Percentiles rank a stretch among this genome's conserved stretches.
Evolutionary conservation across 2,888 invertebrate genomes (phyloP).

Genomic region (Lasioglossum vierecki): DNA sequence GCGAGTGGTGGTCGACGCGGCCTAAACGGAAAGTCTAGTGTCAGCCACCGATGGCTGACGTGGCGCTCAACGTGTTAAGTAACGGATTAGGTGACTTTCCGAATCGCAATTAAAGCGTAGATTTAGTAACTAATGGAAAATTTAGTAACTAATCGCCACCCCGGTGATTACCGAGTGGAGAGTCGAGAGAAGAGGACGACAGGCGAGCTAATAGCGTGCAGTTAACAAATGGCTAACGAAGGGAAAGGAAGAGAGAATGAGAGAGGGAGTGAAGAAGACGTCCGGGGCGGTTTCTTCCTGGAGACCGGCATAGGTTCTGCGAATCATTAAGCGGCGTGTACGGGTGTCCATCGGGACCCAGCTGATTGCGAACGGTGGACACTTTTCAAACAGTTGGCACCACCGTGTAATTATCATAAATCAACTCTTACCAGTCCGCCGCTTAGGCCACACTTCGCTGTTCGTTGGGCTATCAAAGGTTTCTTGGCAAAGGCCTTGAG

Average conservation of each 20-base stretch:
- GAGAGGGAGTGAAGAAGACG: slow-evolving; percentile 24
- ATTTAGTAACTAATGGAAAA: neutral
- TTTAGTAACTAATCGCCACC: neutral
- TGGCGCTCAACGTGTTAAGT: no score
- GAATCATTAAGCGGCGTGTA: slow-evolving; percentile 75
- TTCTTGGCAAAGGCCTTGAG: slow-evolving; percentile 46
- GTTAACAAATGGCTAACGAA: slow-evolving; percentile 20
- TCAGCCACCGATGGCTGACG: no score
- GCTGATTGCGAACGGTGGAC: slow-evolving; percentile 63
- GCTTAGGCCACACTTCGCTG: slow-evolving; percentile 28
- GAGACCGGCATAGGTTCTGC: slow-evolving; percentile 67
- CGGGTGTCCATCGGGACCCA: slow-evolving; percentile 50
- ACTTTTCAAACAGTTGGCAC: slow-evolving; percentile 72
- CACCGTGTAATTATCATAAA: slow-evolving; percentile 79
- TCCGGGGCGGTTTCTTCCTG: slow-evolving; percentile 42
- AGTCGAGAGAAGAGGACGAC: neutral
- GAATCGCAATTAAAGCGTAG: slow-evolving; percentile 1
- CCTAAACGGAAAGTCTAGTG: no score
- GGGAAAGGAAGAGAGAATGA: no score
- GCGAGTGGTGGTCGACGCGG: no score
- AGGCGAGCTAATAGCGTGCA: neutral
- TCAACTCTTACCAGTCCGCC: slow-evolving; percentile 68
- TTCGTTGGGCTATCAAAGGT: slow-evolving; percentile 51
- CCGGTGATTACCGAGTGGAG: neutral
- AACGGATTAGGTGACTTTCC: neutral